A percentile compares a stretch with the other conserved stretches of the same genome.
Conservation (phyloP, 1,140 invertebrate genomes). For the Aphidius ervi region DNA sequence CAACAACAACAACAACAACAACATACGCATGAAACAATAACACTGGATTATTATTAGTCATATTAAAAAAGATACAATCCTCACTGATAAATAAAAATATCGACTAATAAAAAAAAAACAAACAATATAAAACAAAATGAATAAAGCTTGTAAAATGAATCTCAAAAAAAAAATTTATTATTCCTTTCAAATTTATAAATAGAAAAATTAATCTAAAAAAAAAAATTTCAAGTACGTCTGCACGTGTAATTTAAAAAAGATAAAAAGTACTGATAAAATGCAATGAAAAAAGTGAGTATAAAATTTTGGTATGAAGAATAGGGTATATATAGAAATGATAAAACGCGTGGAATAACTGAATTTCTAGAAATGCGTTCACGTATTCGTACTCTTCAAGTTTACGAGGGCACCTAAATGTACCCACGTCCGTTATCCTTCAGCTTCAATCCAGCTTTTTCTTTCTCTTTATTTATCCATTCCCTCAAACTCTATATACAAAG, state of each 20-base stretch:
- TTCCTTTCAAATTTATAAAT: background rate
- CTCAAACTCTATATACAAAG: background rate
- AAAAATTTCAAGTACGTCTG: too few species aligned
- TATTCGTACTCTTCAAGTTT: conserved; percentile 20
- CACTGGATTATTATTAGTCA: conserved; percentile 44
- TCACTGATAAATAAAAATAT: background rate
- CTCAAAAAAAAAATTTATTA: background rate
- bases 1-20: conserved; percentile 27
- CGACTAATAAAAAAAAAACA: conserved; percentile 5
- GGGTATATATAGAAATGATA: conserved; percentile 3
- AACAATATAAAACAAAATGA: background rate
- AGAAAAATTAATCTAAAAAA: background rate
- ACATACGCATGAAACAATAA: conserved; percentile 40
- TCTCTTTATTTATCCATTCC: background rate
- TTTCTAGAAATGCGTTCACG: conserved; percentile 29
- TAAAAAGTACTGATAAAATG: too few species aligned
- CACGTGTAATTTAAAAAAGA: background rate
- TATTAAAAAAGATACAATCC: background rate
- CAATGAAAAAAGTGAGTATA: conserved; percentile 4
- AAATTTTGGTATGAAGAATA: background rate
- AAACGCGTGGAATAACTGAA: conserved; percentile 28
- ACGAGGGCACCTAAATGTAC: conserved; percentile 24
- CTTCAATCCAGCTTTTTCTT: conserved; percentile 3
- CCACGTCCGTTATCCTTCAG: conserved; percentile 19
- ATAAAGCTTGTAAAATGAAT: too few species aligned